Base-by-base conservation (phyloP, 2,797 vertebrate genomes). In the Gila robusta region DNA sequence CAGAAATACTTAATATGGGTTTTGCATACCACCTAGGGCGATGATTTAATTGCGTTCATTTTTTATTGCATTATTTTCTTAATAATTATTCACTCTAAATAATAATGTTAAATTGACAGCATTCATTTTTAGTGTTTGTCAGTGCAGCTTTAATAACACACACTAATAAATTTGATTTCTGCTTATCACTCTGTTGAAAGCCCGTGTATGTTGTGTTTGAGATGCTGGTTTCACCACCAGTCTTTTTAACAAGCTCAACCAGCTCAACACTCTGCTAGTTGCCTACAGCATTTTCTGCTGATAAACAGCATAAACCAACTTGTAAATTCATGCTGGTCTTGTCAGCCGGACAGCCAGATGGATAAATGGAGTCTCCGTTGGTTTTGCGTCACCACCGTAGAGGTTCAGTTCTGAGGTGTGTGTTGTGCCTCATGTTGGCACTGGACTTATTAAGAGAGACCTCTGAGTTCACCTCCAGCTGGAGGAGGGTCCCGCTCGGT, bases 381-480 rank as follows among this genome's bases (percentile, higher is more conserved):
- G 73, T 83, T 67, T 64, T 66, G 47, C 70, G 21, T 83, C 72
- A 74, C 71, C 21, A 8, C 64, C n/a, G 11, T 41, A 6, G 35
- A 69, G 76, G 19, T 32, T 32, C 28, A 66, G 26, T 66, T 32
- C 28, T 66, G 64, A 3, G 28, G 62, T 71, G 49, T 70, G 66
- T 54, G 78, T 66, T 73, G 52, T 79, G 82, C 56, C 16, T 73
- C 23, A n/a, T 2, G 21, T 26, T 83, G 85, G 28, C 83, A 62
- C 21, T 52, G 26, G 35, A 64, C 26, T 64, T 67, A 81, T 89
- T 79, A 87, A 87, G 88, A 84, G 54, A 85, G 72, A 87, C 74
- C 84, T 84, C 79, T 76, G 52, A 59, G 44, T 84, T 88, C 84
- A 80, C 85, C 81, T 91, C 88, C 90, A 89, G 87, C 73, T 88